These are phyloP conservation scores for Noctuana brunneofusca DNA, from an alignment of 2,888 invertebrate species.

Conservation along the genomic window DNA sequence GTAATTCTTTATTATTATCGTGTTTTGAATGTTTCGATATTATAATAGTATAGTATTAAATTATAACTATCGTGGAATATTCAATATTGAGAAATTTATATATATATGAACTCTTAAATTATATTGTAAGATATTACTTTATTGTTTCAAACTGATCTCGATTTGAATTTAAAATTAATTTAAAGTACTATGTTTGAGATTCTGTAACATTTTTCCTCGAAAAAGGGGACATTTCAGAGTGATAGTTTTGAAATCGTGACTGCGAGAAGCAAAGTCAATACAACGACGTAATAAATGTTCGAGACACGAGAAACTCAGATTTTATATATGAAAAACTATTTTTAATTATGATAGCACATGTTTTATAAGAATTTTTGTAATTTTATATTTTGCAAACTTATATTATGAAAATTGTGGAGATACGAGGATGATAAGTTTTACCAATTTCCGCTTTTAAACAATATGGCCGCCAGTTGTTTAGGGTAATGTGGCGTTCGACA, in stretches of 20 bases:
- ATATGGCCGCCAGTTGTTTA: conserved; percentile 83
- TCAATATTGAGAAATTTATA: too few species aligned
- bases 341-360: background rate
- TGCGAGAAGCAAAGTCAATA: conserved; percentile 41
- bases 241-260: conserved; percentile 42
- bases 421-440: conserved; percentile 52
- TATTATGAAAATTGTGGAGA: conserved; percentile 30
- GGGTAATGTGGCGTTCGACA: conserved; percentile 83
- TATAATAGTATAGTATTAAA: too few species aligned
- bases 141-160: too few species aligned
- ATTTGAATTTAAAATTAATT: too few species aligned
- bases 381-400: conserved; percentile 9
- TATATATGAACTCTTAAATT: too few species aligned
- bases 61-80: too few species aligned
- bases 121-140: too few species aligned
- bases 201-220: conserved; percentile 12
- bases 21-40: too few species aligned
- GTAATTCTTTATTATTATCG: background rate
- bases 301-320: background rate
- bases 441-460: conserved; percentile 74
- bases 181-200: background rate
- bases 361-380: background rate
- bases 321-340: background rate
- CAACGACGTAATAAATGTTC: conserved; percentile 37
- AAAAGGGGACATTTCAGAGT: conserved; percentile 15